Evolutionary conservation across 2,888 invertebrate species (phyloP), one percentile per base, ranked within the genome.

Genomic region (Acrobasis suavella): DNA sequence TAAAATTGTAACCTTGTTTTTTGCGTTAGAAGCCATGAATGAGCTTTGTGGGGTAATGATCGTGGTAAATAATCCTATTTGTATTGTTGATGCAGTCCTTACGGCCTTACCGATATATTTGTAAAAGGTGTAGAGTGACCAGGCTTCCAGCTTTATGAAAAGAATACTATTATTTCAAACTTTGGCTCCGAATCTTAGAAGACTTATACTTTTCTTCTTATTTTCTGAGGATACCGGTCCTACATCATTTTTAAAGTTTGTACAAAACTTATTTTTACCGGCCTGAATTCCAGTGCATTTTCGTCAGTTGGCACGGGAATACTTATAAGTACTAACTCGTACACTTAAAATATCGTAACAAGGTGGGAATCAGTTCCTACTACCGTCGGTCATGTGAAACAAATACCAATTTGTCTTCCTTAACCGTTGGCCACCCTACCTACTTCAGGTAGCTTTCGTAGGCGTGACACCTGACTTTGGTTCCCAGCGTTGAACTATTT

Each of bases 61-160:
- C 84, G 77, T 77, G 80, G 85, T 84, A 88, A 91, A 88, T 89
- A 85, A 86, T 80, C 76, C 80, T 77, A 87, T 89, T 90, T 86
- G 86, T 83, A 84, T 88, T 87, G 86, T 88, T 73, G 69, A 67
- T 69, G 70, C 64, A 69, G 73, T 76, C 70, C 68, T 82, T 79
- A 78, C 74, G 32, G 32, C 46, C 46, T 46, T 46, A 46, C 46
- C 70, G 71, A 76, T 76, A 68, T 71, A 74, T 75, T 75, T 71
- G 69, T 75, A 58, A 56, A 59, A 60, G 22, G 17, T 62, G 68
- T 76, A 75, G 75, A 72, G 76, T 80, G 66, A 52, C 79, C 74
- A 81, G 67, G 32, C 62, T 22, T 16, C 32, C 32, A 32, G 32
- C 7, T 32, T 32, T 32, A 32, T 32, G 7, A 32, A 32, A 32